Evolutionary conservation across 2,888 invertebrate genomes (phyloP), one percentile per base, ranked within the genome.

Genomic region (Synergus umbraculus): DNA sequence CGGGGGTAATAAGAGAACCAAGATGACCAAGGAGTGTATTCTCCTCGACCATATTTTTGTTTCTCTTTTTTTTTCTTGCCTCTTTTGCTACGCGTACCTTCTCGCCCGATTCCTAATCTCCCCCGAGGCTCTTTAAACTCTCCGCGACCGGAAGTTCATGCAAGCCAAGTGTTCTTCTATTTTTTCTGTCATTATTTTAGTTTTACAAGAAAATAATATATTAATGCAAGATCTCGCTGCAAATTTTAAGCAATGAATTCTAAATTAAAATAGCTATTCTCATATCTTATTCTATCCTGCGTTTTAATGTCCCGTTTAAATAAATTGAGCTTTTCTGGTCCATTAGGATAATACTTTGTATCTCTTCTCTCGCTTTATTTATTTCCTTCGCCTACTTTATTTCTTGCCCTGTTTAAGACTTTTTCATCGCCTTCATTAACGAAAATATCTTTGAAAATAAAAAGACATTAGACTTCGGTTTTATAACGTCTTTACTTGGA

Each of bases 61-160:
- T 43, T 13, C 1, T 49, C 1, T 49, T 46, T 15, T 46, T 12
- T 69, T 18, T 41, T 54, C 37, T 54, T 37, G 0, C 7, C 43
- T n/a, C 66, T 54, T 22, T 60, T 60, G 10, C 1, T 22, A 12
- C 13, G 9, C 37, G 8, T 54, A n/a, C n/a, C 54, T 73, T 54
- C 49, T 29, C 37, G 73, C 37, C 37, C 54, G 37, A 73, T 73
- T 73, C 49, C 54, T 73, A 73, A 73, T 73, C 73, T 54, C 29
- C n/a, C 49, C 29, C n/a, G 49, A 54, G 49, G 73, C n/a, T n/a
- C 49, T 54, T 69, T 9, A 69, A 49, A 37, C n/a, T 73, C n/a
- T 15, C 15, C 49, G 37, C n/a, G 22, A 73, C 54, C 73, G 73
- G 73, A 73, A 54, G 54, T 73, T 29, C 29, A 54, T n/a, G 4